Percentiles rank a stretch among this genome's conserved stretches.
These are phyloP conservation scores for Deroplatys truncata DNA, from an alignment of 2,888 invertebrate species.

Conservation along the genomic window DNA sequence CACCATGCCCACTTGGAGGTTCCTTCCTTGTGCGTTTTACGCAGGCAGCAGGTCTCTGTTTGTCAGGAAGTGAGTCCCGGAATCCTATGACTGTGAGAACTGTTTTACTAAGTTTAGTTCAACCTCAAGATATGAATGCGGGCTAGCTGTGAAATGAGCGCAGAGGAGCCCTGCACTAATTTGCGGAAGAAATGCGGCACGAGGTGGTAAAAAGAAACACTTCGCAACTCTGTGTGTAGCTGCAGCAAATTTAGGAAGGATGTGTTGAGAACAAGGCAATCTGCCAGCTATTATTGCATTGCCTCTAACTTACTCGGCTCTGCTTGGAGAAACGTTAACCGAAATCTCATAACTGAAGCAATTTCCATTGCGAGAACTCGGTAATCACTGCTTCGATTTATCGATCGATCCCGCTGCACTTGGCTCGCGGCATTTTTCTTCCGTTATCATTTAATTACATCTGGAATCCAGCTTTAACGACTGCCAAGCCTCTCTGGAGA, in stretches of 20 bases:
- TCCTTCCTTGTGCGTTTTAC: no score
- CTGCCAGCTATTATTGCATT: not conserved
- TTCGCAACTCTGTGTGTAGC: not conserved
- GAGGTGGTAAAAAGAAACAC: not conserved
- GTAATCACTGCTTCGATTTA: not conserved
- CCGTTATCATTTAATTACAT: not conserved
- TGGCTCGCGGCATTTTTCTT: not conserved
- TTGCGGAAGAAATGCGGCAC: not conserved
- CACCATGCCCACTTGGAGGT: no score
- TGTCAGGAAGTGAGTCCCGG: no score
- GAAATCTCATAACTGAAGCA: not conserved
- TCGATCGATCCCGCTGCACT: not conserved
- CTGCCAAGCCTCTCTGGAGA: not conserved
- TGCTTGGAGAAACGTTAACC: not conserved
- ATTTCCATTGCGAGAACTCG: not conserved
- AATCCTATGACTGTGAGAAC: no score
- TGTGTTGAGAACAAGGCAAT: not conserved
- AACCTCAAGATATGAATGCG: no score
- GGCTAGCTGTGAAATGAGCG: no score
- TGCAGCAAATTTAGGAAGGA: not conserved
- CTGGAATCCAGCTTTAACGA: not conserved
- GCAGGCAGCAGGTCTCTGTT: no score
- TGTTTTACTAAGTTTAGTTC: no score
- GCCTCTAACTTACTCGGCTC: not conserved
- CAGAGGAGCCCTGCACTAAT: not conserved